These are phyloP conservation scores for Enhydra lutris DNA, from an alignment of 2,113 vertebrate genomes.

Conservation along the genomic window DNA sequence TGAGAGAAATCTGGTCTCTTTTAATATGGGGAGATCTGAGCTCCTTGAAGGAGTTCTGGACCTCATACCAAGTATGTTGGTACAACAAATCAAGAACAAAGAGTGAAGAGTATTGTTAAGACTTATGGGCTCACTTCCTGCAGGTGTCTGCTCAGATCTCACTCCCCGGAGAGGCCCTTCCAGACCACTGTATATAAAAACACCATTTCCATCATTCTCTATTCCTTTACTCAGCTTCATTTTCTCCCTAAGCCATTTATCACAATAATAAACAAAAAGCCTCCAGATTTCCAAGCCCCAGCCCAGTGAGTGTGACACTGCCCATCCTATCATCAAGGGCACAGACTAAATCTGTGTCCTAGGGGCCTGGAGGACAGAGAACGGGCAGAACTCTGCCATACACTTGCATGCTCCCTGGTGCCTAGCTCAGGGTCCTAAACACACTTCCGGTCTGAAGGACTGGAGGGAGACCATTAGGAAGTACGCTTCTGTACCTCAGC, in stretches of 20 bases:
- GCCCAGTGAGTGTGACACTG: fast-evolving
- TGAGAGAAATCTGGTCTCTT: background rate
- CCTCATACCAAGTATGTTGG: background rate
- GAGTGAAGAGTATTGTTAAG: background rate
- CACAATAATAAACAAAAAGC: background rate
- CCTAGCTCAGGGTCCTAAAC: background rate
- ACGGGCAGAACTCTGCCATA: fast-evolving
- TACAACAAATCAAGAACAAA: background rate
- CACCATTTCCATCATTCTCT: background rate
- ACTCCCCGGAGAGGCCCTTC: background rate
- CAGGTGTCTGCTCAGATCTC: background rate
- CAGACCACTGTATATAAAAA: background rate
- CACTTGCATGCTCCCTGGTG: background rate
- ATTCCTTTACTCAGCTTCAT: background rate
- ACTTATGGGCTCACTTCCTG: background rate
- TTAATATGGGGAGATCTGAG: background rate
- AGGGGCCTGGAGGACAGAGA: background rate
- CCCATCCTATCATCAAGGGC: fast-evolving
- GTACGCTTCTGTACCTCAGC: background rate
- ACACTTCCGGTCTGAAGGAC: background rate
- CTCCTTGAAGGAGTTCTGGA: background rate
- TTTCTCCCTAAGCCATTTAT: background rate
- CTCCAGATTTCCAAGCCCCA: background rate
- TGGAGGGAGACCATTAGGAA: constrained; percentile 22
- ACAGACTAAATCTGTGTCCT: background rate